These are phyloP conservation scores for Percopsis omiscomaycus DNA, from an alignment of 2,797 vertebrate genomes.

Conservation along the genomic window DNA sequence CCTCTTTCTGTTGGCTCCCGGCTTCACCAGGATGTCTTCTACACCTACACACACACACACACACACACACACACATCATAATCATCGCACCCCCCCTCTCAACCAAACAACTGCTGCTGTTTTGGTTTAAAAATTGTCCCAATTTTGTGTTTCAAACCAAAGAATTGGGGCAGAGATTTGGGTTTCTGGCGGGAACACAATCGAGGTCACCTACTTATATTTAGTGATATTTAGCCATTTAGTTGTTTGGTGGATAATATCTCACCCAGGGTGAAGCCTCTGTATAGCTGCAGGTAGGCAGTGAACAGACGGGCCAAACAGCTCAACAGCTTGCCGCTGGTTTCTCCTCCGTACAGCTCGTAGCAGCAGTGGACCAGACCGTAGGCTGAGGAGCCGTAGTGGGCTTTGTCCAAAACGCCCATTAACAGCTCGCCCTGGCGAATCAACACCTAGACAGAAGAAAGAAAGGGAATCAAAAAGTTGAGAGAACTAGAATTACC, in stretches of 20 bases:
- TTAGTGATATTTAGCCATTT: too few species aligned
- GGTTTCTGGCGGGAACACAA: too few species aligned
- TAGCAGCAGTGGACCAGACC: conserved; percentile 96
- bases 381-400: conserved; percentile 94
- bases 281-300: conserved; percentile 93
- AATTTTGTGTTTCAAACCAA: too few species aligned
- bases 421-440: conserved; percentile 88
- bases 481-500: not conserved
- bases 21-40: conserved; percentile 94
- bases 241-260: not conserved
- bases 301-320: conserved; percentile 95
- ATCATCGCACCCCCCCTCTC: not conserved
- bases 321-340: conserved; percentile 90
- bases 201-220: too few species aligned
- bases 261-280: conserved; percentile 91
- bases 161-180: too few species aligned
- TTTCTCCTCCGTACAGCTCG: conserved; percentile 91
- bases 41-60: conserved; percentile 76
- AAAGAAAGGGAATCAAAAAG: not conserved
- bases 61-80: not conserved
- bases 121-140: too few species aligned
- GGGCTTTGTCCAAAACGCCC: conserved; percentile 95
- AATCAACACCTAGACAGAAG: conserved; percentile 84
- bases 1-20: conserved; percentile 81
- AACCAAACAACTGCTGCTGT: too few species aligned